Evolutionary conservation across 2,113 vertebrate species (phyloP).

Genomic region (Centropus bengalensis): DNA sequence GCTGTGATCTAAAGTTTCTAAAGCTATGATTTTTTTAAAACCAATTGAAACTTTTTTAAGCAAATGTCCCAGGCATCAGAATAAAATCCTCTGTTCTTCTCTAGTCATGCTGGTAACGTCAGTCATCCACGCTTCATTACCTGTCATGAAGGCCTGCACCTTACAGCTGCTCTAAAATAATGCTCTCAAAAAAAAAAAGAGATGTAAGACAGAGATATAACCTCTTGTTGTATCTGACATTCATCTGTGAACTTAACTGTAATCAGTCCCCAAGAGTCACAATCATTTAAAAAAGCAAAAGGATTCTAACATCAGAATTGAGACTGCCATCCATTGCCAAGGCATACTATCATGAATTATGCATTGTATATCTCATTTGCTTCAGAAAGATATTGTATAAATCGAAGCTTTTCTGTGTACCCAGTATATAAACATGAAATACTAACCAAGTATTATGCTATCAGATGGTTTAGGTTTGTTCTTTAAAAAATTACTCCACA

Average conservation of each 20-base stretch:
- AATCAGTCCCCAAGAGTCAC: neutral
- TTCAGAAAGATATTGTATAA: conserved; percentile 15
- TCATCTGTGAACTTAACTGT: conserved; percentile 14
- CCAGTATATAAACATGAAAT: neutral
- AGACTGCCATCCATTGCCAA: neutral
- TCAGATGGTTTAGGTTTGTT: conserved; percentile 34
- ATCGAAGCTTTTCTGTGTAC: conserved; percentile 19
- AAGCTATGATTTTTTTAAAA: neutral
- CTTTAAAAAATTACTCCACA: neutral
- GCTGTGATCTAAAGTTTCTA: neutral
- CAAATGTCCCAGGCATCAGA: neutral
- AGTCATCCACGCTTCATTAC: neutral
- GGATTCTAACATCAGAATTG: conserved; percentile 16
- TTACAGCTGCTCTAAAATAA: neutral
- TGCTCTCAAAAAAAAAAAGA: neutral
- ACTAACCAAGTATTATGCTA: conserved; percentile 25
- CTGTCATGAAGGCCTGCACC: neutral
- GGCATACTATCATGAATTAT: conserved; percentile 21
- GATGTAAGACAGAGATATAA: neutral
- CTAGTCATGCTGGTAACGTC: neutral
- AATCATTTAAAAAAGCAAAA: conserved; percentile 10
- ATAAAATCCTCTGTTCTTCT: neutral
- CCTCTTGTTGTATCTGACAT: neutral
- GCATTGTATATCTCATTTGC: conserved; percentile 27
- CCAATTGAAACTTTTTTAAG: neutral